phyloP scores from a whole-genome alignment of 2,888 invertebrate genomes.

The Frankliniella fusca region DNA sequence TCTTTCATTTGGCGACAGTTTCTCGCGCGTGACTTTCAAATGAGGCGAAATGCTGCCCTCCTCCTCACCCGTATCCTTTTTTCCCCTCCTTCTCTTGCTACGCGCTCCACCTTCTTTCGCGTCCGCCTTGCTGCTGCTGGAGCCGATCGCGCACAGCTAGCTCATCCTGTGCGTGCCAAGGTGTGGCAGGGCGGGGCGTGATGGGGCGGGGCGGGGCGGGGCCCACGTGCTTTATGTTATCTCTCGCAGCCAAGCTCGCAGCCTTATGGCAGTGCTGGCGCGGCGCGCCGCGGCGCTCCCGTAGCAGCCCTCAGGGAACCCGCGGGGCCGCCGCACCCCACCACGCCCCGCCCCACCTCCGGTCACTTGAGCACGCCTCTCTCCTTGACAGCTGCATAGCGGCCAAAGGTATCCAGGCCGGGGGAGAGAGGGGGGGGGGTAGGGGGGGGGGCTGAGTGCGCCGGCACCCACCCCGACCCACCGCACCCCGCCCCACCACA shows the following conservation, averaged over 20 bases:
- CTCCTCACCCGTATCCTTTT: background rate
- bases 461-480: background rate
- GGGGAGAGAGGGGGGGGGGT: too few species aligned
- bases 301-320: background rate
- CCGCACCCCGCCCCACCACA: background rate
- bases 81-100: too few species aligned
- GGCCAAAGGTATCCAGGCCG: too few species aligned
- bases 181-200: background rate
- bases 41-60: slow-evolving; percentile 15
- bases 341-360: background rate
- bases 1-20: slow-evolving; percentile 18
- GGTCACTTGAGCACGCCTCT: slow-evolving; percentile 21
- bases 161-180: background rate
- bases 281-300: background rate
- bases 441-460: too few species aligned
- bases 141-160: too few species aligned
- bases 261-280: background rate
- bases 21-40: slow-evolving; percentile 20
- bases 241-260: background rate
- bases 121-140: too few species aligned
- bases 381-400: background rate
- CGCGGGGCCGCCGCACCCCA: background rate
- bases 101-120: background rate
- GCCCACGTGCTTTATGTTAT: background rate
- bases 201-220: too few species aligned